Base-by-base conservation (phyloP, 2,888 invertebrate genomes). In the Synergus itoensis region DNA sequence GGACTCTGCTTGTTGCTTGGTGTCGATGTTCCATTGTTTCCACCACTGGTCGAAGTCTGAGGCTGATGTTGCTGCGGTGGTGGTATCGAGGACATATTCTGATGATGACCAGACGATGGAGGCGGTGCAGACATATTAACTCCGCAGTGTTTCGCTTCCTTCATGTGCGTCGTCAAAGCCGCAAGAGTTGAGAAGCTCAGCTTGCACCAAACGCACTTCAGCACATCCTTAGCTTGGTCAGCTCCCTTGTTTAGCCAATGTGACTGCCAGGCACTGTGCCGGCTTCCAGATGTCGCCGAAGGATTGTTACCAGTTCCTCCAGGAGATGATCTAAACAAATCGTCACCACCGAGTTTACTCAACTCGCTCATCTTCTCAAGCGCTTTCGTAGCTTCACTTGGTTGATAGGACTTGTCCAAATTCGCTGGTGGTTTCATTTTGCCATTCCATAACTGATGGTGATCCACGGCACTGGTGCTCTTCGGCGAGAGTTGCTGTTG, bases 161-260 rank as follows among this genome's bases (percentile, higher is more conserved):
- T 99, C 99, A 99, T 99, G 93, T 99, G 99, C 67, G 97, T 96
- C 5, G 99, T 99, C 93, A 99, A 95, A 83, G 98, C 97, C 1
- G 98, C 98, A 69, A 99, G 93, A 48, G 98, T 97, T 81, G 97
- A 97, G 91, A 99, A 99, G 89, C 98, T 98, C 91, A 98, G 98
- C 92, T 99, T 98, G 92, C 99, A 99, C 97, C 99, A 99, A 62
- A 99, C 99, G 92, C 99, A 99, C 92, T 99, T 98, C 48, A 99
- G 95, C 45, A 99, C 99, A 91, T 99, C 98, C 92, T 98, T 97
- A 21, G 98, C 98, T 89, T 97, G 98, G 87, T 98, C 98, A 2
- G 98, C 98, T 9, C 98, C 98, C 90, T 98, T 99, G 93, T 97
- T 99, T 79, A 99, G 93, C 99, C 99, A 99, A 91, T 99, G 99